Evolutionary conservation across 2,113 vertebrate species (phyloP).

Genomic region (Mobula birostris): DNA sequence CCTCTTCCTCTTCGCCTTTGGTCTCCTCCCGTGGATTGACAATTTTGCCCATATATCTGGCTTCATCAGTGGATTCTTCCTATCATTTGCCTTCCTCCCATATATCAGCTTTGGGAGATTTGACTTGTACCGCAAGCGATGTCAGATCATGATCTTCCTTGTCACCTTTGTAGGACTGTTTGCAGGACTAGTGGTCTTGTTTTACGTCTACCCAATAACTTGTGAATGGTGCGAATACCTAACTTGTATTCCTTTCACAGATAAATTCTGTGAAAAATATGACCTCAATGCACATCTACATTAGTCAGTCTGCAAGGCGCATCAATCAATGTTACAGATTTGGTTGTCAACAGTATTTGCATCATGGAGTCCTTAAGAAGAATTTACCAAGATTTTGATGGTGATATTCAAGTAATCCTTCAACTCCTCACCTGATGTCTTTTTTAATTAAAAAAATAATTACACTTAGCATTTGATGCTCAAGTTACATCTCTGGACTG

Average conservation of each 20-base stretch:
- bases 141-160: slow-evolving; percentile 90
- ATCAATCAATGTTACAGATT: slow-evolving; percentile 22
- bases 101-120: slow-evolving; percentile 96
- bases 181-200: slow-evolving; percentile 85
- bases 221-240: slow-evolving; percentile 95
- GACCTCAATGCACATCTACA: slow-evolving; percentile 94
- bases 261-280: slow-evolving; percentile 98
- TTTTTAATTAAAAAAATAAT: neutral
- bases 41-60: slow-evolving; percentile 94
- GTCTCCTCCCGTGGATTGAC: slow-evolving; percentile 95
- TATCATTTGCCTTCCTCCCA: slow-evolving; percentile 94
- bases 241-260: slow-evolving; percentile 96
- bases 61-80: slow-evolving; percentile 92
- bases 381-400: neutral
- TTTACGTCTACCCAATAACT: slow-evolving; percentile 89
- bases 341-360: slow-evolving; percentile 7
- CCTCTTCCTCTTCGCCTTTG: slow-evolving; percentile 91
- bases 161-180: slow-evolving; percentile 86
- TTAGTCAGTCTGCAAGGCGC: slow-evolving; percentile 52
- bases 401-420: neutral
- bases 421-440: neutral
- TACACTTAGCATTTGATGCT: slow-evolving; percentile 23
- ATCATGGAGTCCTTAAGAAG: neutral
- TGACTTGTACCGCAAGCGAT: slow-evolving; percentile 93
- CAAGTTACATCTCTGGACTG: neutral